Conservation (phyloP, 2,113 vertebrate species). For the Gopherus evgoodei region DNA sequence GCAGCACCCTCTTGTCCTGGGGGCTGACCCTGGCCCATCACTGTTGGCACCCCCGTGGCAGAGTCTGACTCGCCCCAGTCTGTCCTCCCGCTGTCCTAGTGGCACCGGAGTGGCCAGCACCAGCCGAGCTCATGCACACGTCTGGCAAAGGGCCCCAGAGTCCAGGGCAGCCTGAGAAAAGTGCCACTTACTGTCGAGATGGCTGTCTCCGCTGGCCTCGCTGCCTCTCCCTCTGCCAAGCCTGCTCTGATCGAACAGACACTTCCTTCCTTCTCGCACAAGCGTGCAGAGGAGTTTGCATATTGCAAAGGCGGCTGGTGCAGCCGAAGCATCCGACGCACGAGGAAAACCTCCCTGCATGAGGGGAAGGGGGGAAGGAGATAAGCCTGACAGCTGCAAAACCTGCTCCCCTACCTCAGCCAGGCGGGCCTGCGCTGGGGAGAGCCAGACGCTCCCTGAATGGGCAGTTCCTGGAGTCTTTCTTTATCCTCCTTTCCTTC, state of each 20-base stretch:
- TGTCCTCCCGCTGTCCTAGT: accelerated
- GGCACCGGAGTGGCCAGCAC: accelerated
- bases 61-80: not conserved
- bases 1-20: not conserved
- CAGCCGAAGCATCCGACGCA: not conserved
- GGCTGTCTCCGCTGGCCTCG: not conserved
- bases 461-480: not conserved
- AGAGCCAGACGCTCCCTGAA: not conserved
- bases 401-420: not conserved
- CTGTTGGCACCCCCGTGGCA: not conserved
- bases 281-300: not conserved
- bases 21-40: too few relatives aligned
- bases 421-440: not conserved
- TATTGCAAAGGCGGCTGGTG: not conserved
- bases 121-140: accelerated
- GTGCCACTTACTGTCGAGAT: not conserved
- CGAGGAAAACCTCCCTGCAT: not conserved
- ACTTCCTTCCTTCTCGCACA: slow-evolving; percentile 23
- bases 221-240: not conserved
- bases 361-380: not conserved
- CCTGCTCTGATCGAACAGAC: accelerated
- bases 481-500: not conserved
- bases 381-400: not conserved
- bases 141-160: accelerated
- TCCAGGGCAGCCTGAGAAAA: not conserved